Evolutionary conservation across 2,797 vertebrate species (phyloP), one percentile per base, ranked within the genome.

Genomic region (Phrynocephalus vlangalii): DNA sequence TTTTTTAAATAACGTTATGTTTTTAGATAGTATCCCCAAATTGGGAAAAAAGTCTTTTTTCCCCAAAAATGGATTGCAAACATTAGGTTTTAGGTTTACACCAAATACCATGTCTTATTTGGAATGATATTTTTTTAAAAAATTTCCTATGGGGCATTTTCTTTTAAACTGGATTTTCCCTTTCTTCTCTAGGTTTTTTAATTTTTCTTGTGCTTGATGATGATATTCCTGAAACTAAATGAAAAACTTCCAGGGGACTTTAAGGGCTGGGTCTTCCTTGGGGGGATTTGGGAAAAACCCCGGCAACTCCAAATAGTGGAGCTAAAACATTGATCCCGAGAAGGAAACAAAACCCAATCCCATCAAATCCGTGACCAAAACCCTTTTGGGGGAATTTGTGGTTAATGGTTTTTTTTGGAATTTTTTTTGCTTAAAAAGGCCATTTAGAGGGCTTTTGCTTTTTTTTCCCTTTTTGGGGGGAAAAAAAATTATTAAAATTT

Each of bases 221-320:
- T 94, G 97, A 98, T 91, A 96, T 98, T 90, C 99, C 99, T 56
- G 99, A n/a, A 99, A 93, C 95, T 99, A 86, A 97, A 97, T 93
- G 99, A n/a, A 99, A 38, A 97, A 97, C 95, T 99, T 99, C 93
- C 97, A 94, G 93, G 97, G 99, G 94, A 97, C 95, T 3, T 93
- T 99, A 95, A 96, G 98, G 83, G 98, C 98, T 90, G n/a, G 98
- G 98, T 81, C 91, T 97, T 92, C 97, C 98, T 56, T n/a, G n/a
- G n/a, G 96, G 97, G 90, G 99, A 99, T 91, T n/a, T n/a, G n/a
- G 97, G 98, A 88, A 99, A 98, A 94, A 87, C n/a, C n/a, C 94
- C 86, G 98, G 99, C 98, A 75, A 98, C 98, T 77, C 98, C 98
- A 56, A 98, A 97, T 91, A 99, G 99, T 67, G 99, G 99, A 88